Evolutionary conservation across 1,140 invertebrate species (phyloP).

Genomic region (Aricia agestis): DNA sequence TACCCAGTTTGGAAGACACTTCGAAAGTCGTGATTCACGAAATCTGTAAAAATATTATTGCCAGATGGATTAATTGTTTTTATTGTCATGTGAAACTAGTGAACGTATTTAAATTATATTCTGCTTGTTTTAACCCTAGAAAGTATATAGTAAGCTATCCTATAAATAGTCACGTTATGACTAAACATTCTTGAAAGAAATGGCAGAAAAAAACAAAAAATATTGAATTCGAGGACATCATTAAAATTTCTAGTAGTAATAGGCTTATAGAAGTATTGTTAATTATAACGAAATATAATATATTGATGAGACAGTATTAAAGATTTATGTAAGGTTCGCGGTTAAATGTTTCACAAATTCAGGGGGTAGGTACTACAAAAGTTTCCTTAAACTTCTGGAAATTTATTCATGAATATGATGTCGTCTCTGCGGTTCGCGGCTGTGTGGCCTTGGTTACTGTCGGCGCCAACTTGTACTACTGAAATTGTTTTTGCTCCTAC

Average conservation of each 20-base stretch:
- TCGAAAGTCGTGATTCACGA: not conserved
- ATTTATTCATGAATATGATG: conserved; percentile 13
- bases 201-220: too few species aligned
- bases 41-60: not conserved
- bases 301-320: not conserved
- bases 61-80: not conserved
- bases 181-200: too few species aligned
- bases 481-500: not conserved
- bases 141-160: too few species aligned
- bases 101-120: not conserved
- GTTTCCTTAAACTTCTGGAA: not conserved
- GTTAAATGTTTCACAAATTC: not conserved
- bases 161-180: too few species aligned
- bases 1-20: not conserved
- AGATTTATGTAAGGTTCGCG: not conserved
- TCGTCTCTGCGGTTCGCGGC: not conserved
- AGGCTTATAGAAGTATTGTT: not conserved
- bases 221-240: too few species aligned
- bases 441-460: not conserved
- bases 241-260: too few species aligned
- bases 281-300: not conserved
- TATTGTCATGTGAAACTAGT: not conserved
- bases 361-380: not conserved
- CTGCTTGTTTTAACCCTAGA: not conserved
- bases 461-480: not conserved